These are phyloP conservation scores for Sipha maydis DNA, from an alignment of 2,888 invertebrate species.

Conservation along the genomic window DNA sequence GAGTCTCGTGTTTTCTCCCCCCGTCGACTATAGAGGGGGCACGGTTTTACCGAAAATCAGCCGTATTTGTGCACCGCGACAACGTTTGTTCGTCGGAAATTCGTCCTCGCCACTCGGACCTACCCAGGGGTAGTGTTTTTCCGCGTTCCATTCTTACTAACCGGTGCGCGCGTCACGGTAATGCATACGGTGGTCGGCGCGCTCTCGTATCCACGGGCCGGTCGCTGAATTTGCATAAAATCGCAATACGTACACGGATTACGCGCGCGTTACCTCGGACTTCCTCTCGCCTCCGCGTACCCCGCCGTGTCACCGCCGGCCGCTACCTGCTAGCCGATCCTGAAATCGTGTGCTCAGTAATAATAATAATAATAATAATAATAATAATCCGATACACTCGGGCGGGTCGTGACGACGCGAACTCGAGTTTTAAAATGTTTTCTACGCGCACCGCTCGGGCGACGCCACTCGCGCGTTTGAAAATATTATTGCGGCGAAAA, in stretches of 20 bases:
- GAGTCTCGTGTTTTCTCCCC: no score
- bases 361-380: conserved; percentile 30
- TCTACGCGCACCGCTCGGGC: background rate
- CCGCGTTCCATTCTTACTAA: no score
- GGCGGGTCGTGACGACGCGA: conserved; percentile 54
- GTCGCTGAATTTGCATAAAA: conserved; percentile 48
- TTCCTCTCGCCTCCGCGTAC: conserved; percentile 25
- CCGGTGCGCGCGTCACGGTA: background rate
- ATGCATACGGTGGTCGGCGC: background rate
- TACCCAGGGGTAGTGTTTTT: no score
- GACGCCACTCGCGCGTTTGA: background rate
- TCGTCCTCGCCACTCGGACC: no score
- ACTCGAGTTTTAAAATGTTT: conserved; percentile 25
- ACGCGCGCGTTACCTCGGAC: conserved; percentile 13
- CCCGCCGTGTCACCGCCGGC: background rate
- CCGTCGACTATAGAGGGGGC: no score
- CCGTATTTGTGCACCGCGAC: no score
- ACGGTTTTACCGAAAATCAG: no score
- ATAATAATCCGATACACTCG: conserved; percentile 39
- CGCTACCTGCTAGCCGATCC: background rate
- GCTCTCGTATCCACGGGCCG: background rate
- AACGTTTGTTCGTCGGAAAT: no score
- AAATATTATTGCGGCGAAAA: background rate
- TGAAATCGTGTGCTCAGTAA: conserved; percentile 37
- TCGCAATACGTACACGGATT: conserved; percentile 33